Percentiles rank a stretch among this genome's conserved stretches.
These are phyloP conservation scores for Lipophrys pholis DNA, from an alignment of 2,113 vertebrate genomes.

Conservation along the genomic window DNA sequence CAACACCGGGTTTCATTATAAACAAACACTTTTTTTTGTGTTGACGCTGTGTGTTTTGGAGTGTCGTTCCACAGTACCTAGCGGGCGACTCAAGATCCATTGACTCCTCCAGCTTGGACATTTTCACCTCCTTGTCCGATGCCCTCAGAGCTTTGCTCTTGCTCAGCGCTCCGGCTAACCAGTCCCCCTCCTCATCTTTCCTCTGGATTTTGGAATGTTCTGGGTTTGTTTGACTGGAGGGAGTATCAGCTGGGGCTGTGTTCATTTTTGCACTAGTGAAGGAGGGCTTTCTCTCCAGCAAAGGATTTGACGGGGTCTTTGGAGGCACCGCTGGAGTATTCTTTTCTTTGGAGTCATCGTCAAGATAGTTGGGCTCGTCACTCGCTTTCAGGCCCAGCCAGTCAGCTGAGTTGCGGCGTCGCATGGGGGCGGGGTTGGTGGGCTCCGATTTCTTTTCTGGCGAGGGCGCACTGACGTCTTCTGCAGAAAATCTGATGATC, in stretches of 20 bases:
- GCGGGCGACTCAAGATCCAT: conserved; percentile 20
- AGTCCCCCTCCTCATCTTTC: conserved; percentile 76
- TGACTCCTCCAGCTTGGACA: conserved; percentile 32
- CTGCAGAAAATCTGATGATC: conserved; percentile 84
- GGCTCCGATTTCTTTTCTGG: conserved; percentile 78
- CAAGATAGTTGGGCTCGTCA: conserved; percentile 16
- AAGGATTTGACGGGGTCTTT: conserved; percentile 36
- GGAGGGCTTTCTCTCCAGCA: conserved; percentile 46
- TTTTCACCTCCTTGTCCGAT: conserved; percentile 63
- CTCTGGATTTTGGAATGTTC: conserved; percentile 47
- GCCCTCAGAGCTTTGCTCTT: conserved; percentile 79
- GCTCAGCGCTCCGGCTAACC: conserved; percentile 84
- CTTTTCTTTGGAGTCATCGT: conserved; percentile 32
- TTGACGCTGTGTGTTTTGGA: background rate
- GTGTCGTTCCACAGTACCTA: conserved; percentile 57
- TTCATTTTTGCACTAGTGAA: conserved; percentile 19
- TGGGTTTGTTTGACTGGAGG: conserved; percentile 24
- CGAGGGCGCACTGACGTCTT: conserved; percentile 73
- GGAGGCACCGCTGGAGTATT: conserved; percentile 28
- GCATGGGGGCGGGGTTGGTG: conserved; percentile 40
- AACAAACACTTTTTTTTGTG: background rate
- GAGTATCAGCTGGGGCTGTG: conserved; percentile 14
- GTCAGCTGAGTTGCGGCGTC: conserved; percentile 76
- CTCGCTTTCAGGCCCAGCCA: conserved; percentile 89
- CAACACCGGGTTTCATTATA: conserved; percentile 6